phyloP scores from a whole-genome alignment of 2,797 vertebrate genomes.

The Arctocebus calabarensis region DNA sequence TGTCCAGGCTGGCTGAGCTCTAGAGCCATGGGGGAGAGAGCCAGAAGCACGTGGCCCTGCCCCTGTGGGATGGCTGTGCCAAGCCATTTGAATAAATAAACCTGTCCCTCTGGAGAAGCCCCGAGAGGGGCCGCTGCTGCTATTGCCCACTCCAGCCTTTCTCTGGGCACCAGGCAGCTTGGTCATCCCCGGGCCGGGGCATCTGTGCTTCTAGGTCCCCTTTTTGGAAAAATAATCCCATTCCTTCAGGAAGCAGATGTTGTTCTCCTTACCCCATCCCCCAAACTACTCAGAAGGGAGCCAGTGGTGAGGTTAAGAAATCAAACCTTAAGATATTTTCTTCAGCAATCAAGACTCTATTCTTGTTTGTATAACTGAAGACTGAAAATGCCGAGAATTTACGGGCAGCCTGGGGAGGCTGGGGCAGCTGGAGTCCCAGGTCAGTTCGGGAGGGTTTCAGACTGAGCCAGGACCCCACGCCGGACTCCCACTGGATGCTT shows the following conservation, averaged over 20 bases:
- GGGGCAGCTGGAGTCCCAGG: not conserved
- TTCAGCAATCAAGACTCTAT: conserved; percentile 52
- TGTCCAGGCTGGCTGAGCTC: not conserved
- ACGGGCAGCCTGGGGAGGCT: conserved; percentile 63
- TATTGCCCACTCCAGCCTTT: not conserved
- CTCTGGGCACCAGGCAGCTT: not conserved
- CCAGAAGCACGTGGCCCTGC: not conserved
- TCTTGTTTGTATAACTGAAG: conserved; percentile 78
- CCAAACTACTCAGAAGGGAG: conserved; percentile 50
- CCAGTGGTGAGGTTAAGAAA: conserved; percentile 69
- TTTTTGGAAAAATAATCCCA: conserved; percentile 28
- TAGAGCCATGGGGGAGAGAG: not conserved
- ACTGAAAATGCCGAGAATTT: conserved; percentile 79
- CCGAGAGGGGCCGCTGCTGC: fast-evolving
- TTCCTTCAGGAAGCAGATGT: conserved; percentile 48
- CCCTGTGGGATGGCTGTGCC: not conserved
- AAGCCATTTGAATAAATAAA: conserved; percentile 41
- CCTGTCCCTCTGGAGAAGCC: not conserved
- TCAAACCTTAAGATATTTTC: conserved; percentile 61
- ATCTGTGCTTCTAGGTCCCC: conserved; percentile 6
- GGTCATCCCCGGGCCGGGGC: not conserved
- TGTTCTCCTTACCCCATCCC: not conserved
- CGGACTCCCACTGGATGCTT: not conserved
- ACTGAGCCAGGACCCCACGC: conserved; percentile 54
- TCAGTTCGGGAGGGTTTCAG: conserved; percentile 40